Base-by-base conservation (phyloP, 2,797 vertebrate species). In the Rousettus madagascariensis region DNA sequence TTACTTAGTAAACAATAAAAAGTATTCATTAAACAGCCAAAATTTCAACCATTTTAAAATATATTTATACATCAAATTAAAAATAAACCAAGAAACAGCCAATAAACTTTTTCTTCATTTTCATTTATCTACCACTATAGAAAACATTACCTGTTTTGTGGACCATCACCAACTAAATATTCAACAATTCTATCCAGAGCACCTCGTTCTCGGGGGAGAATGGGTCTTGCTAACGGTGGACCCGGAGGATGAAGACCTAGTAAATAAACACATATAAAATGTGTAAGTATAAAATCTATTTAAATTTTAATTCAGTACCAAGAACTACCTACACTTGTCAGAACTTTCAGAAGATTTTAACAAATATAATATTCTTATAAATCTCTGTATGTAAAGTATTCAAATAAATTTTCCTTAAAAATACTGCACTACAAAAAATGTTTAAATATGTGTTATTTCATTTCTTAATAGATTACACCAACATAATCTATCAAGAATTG, bases 101-200 rank as follows among this genome's bases (percentile, higher is more conserved):
- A 94, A 79, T 49, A 85, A 51, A 87, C 17, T 5, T 68, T 86
- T 75, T 10, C 53, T 43, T 41, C 59, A 61, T 51, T 83, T 90
- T 91, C 36, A 78, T 91, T 97, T 63, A 94, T 10, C 53, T 90
- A 94, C 30, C 85, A 90, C 10, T 46, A 59, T 68, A 97, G 55
- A 78, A 95, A 85, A 77, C 61, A 93, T 98, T 98, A 99, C 99
- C 99, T 99, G 99, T 99, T 99, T 97, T 99, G 99, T 97, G 99
- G 99, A 71, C 99, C 99, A 97, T 99, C 99, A 83, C 99, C 99
- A 97, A 99, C 99, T 96, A 99, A 99, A 98, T 99, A 99, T 97
- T 99, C 99, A 97, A 99, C 98, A 98, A 99, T 98, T 99, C 99
- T 99, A 98, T 99, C 99, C 98, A 99, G 95, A 38, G 99, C 98